Evolutionary conservation across 2,113 vertebrate species (phyloP).

Genomic region (Conger conger): DNA sequence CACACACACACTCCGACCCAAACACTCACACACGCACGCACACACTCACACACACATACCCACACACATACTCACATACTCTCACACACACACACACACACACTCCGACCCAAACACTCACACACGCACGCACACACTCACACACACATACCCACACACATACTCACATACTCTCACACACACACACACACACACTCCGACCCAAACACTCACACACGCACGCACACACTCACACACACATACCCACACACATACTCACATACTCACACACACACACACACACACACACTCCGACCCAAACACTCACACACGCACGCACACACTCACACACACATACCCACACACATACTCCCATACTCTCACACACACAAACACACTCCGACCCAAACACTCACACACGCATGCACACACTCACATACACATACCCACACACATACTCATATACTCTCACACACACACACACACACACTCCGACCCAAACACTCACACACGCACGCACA

Average conservation of each 20-base stretch:
- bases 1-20: no score
- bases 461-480: no score
- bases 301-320: no score
- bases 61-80: no score
- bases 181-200: not conserved
- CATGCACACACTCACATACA: not conserved
- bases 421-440: slow-evolving; percentile 41
- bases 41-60: no score
- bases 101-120: no score
- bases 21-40: no score
- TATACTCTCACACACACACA: slow-evolving; percentile 10
- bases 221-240: not conserved
- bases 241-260: slow-evolving; percentile 41
- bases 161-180: no score
- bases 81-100: no score
- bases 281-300: no score
- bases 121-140: no score
- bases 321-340: not conserved
- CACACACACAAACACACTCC: not conserved
- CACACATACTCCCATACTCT: not conserved
- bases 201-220: not conserved
- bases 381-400: not conserved
- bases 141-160: not conserved
- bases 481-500: no score
- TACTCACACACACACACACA: slow-evolving; percentile 9